A percentile compares a stretch with the other conserved stretches of the same genome.
Evolutionary conservation across 35 echinoderm and acorn worm genomes (phyloP).

Genomic region (Apostichopus californicus): DNA sequence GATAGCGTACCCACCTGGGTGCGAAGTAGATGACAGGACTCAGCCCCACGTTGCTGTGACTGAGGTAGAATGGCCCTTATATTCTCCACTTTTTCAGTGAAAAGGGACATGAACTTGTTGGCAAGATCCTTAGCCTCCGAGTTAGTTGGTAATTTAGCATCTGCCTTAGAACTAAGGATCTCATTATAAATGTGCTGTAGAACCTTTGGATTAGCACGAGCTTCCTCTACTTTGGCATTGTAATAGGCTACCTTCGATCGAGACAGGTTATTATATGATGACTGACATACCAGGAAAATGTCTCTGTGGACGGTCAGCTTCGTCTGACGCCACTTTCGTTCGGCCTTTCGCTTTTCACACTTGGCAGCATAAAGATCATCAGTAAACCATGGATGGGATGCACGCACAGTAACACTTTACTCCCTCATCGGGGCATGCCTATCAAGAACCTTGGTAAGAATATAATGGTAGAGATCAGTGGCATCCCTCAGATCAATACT

Average conservation of each 20-base stretch:
- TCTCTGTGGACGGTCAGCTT: conserved; percentile 25
- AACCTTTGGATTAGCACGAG: neutral
- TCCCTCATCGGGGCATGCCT: conserved; percentile 10
- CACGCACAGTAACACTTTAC: neutral
- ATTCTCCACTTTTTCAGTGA: neutral
- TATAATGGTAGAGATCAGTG: neutral
- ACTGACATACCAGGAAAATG: neutral
- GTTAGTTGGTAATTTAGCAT: neutral
- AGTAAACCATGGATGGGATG: neutral
- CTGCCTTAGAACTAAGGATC: neutral
- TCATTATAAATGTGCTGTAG: neutral
- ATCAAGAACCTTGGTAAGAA: conserved; percentile 2
- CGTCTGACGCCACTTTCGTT: conserved; percentile 9
- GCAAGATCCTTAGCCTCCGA: neutral
- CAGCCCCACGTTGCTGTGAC: too few relatives aligned
- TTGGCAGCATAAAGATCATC: neutral
- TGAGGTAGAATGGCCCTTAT: too few relatives aligned
- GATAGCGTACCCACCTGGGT: too few relatives aligned
- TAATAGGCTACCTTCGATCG: neutral
- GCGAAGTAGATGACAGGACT: too few relatives aligned
- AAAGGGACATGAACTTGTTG: neutral
- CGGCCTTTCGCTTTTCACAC: neutral
- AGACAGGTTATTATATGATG: neutral
- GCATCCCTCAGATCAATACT: neutral
- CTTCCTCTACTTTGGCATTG: neutral